Percentiles rank a stretch among this genome's conserved stretches.
Evolutionary conservation across 53 echinoderm and acorn worm species (phyloP).

Genomic region (Echinarachnius parma): DNA sequence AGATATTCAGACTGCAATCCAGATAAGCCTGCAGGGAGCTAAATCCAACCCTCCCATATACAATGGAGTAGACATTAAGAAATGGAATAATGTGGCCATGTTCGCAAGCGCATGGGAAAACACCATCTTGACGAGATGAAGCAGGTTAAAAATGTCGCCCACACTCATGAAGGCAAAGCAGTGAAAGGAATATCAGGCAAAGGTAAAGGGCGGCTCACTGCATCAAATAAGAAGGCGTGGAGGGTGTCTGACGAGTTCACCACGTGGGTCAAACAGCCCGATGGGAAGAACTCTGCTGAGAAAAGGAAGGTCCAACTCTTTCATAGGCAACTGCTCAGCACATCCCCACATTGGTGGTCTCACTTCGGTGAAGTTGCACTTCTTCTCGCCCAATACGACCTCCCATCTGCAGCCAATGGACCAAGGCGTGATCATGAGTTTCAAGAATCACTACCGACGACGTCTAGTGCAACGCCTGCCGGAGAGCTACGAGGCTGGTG

Average conservation of each 20-base stretch:
- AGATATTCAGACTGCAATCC: too few species aligned
- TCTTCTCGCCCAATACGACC: constrained; percentile 49
- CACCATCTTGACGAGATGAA: too few species aligned
- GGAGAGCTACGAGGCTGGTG: background rate
- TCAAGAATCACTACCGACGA: constrained; percentile 19
- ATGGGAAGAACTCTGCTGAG: constrained; percentile 14
- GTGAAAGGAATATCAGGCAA: too few species aligned
- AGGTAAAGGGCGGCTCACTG: too few species aligned
- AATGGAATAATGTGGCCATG: too few species aligned
- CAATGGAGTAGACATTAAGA: too few species aligned
- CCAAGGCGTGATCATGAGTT: constrained; percentile 53
- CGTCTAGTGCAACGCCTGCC: constrained; percentile 15
- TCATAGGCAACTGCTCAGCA: constrained; percentile 50
- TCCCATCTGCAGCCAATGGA: constrained; percentile 49
- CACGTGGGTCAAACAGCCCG: constrained; percentile 36
- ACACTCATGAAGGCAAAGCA: too few species aligned
- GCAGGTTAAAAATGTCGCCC: too few species aligned
- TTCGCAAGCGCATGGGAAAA: too few species aligned
- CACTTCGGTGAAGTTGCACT: constrained; percentile 22
- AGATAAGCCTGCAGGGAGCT: too few species aligned
- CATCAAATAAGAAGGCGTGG: constrained; percentile 55
- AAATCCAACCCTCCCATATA: too few species aligned
- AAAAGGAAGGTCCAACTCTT: constrained; percentile 34
- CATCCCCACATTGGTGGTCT: constrained; percentile 28
- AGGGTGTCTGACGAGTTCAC: constrained; percentile 43